phyloP scores from a whole-genome alignment of 2,113 vertebrate species.

The Elgaria multicarinata region DNA sequence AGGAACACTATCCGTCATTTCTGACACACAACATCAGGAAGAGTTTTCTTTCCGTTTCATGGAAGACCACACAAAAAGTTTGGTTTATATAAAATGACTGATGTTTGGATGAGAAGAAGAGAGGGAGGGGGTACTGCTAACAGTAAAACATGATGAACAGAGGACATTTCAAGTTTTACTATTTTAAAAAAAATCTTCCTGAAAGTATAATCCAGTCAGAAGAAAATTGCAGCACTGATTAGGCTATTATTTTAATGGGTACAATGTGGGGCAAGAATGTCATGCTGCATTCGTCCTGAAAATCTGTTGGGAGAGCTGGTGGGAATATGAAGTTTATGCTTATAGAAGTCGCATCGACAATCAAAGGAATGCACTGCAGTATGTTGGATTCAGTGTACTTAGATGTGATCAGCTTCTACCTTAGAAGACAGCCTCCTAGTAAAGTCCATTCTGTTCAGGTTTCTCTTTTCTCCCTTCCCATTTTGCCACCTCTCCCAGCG shows the following conservation, averaged over 20 bases:
- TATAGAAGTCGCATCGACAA: background rate
- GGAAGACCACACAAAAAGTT: background rate
- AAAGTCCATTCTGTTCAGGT: conserved; percentile 26
- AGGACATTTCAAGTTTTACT: conserved; percentile 5
- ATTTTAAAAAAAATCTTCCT: background rate
- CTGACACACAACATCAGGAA: conserved; percentile 5
- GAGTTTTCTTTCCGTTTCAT: background rate
- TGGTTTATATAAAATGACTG: conserved; percentile 14
- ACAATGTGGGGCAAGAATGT: background rate
- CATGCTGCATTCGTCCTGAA: background rate
- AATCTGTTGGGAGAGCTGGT: background rate
- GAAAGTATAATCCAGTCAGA: background rate
- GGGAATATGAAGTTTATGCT: background rate
- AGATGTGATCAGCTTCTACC: background rate
- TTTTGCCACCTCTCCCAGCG: background rate
- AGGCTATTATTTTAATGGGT: background rate
- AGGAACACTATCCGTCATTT: background rate
- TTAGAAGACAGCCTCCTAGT: background rate
- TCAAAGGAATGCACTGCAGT: background rate
- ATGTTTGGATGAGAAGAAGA: background rate
- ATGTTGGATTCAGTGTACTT: background rate
- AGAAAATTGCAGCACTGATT: background rate
- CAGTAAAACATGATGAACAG: conserved; percentile 1
- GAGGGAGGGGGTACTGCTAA: background rate
- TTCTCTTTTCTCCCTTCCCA: background rate